Conservation (phyloP, 2,797 vertebrate genomes). For the Pangasius djambal region DNA sequence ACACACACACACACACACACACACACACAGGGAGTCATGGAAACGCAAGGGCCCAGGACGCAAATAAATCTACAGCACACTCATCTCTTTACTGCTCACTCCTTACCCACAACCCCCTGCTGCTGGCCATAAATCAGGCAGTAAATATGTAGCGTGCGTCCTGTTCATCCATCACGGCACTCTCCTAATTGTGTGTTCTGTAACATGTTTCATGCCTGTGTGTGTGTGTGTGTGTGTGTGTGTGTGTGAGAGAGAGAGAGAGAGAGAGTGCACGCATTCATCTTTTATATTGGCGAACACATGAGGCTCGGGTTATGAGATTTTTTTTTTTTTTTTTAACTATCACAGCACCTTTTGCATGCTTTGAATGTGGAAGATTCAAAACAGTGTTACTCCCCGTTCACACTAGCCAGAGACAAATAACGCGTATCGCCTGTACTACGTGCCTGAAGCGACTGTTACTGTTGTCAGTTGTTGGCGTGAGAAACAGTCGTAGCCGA, state of each 20-base stretch:
- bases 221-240: slow-evolving; percentile 14
- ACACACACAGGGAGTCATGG: slow-evolving; percentile 67
- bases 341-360: neutral
- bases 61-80: slow-evolving; percentile 74
- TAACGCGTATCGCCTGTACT: too few species aligned
- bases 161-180: slow-evolving; percentile 61
- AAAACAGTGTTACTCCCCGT: too few species aligned
- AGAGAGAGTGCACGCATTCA: neutral
- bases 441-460: too few species aligned
- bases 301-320: neutral
- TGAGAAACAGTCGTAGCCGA: too few species aligned
- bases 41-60: slow-evolving; percentile 61
- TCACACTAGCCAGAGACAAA: too few species aligned
- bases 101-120: slow-evolving; percentile 64
- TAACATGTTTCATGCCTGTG: slow-evolving; percentile 66
- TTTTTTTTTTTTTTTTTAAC: neutral
- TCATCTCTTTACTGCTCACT: slow-evolving; percentile 70
- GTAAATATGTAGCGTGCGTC: slow-evolving; percentile 70
- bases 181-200: slow-evolving; percentile 77
- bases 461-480: too few species aligned
- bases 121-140: slow-evolving; percentile 73
- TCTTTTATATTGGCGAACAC: neutral
- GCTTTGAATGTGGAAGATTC: too few species aligned
- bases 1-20: slow-evolving; percentile 43
- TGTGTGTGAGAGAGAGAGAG: neutral